Percentiles rank a stretch among this genome's conserved stretches.
Conservation (phyloP, 1,140 invertebrate genomes). For the Fragariocoptes setiger region DNA sequence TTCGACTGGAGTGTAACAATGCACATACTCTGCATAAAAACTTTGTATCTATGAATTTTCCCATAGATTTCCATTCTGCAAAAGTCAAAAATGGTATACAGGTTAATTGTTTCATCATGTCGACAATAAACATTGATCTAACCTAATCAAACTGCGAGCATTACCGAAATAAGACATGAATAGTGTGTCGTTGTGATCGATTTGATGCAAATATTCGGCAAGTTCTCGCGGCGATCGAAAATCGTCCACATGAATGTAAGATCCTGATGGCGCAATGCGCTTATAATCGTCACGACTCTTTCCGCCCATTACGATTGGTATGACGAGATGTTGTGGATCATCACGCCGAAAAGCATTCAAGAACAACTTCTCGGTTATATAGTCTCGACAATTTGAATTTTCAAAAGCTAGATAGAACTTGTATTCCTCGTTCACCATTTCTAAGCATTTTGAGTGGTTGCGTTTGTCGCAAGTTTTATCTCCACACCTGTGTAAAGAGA, state of each 20-base stretch:
- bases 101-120: too few relatives aligned
- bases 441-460: constrained; percentile 45
- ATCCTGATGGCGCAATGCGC: constrained; percentile 47
- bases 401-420: constrained; percentile 94
- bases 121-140: too few relatives aligned
- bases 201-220: constrained; percentile 43
- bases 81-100: too few relatives aligned
- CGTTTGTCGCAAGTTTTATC: constrained; percentile 38
- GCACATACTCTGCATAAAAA: constrained; percentile 1
- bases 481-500: constrained; percentile 30
- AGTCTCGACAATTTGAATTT: constrained; percentile 82
- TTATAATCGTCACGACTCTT: constrained; percentile 48
- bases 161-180: constrained; percentile 76
- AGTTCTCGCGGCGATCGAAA: constrained; percentile 50
- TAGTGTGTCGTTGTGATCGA: constrained; percentile 49
- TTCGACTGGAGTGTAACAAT: not conserved
- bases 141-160: too few relatives aligned
- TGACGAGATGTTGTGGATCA: constrained; percentile 18
- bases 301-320: constrained; percentile 85
- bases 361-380: constrained; percentile 88
- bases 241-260: constrained; percentile 72
- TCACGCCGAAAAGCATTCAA: constrained; percentile 55
- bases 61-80: constrained; percentile 1
- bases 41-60: not conserved
- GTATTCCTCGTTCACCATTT: constrained; percentile 67